Conservation (phyloP, 2,888 invertebrate genomes). For the Tenthredo scrophulariae region DNA sequence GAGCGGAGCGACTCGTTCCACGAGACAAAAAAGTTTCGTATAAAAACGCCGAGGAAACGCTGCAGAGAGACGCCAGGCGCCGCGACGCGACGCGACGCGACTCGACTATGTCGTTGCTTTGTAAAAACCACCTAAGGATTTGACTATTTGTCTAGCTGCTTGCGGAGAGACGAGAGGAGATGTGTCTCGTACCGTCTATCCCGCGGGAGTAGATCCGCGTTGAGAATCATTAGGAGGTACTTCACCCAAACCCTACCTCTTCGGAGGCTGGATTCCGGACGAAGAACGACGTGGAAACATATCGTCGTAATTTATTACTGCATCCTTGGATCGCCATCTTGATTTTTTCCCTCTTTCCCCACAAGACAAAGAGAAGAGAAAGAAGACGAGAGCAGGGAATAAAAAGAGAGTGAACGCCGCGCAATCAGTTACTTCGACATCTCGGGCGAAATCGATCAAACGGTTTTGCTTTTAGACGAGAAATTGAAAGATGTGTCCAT, state of each 20-base stretch:
- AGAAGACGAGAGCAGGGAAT: background rate
- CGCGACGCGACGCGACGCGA: conserved; percentile 29
- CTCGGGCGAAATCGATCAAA: conserved; percentile 43
- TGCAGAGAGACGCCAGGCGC: conserved; percentile 41
- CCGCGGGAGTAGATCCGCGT: conserved; percentile 25
- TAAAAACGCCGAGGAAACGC: conserved; percentile 7
- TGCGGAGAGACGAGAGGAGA: conserved; percentile 21
- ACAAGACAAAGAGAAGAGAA: background rate
- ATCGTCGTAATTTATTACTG: conserved; percentile 45
- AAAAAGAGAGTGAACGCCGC: background rate
- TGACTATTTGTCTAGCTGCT: conserved; percentile 49
- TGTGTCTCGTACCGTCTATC: conserved; percentile 15
- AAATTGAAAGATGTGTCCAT: conserved; percentile 38
- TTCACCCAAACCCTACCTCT: conserved; percentile 18
- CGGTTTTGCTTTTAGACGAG: conserved; percentile 35
- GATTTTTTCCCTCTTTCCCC: background rate
- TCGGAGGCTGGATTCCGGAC: background rate
- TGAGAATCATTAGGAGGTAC: conserved; percentile 51
- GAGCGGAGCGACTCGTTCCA: conserved; percentile 33
- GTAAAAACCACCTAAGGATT: conserved; percentile 45
- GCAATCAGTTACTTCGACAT: conserved; percentile 43
- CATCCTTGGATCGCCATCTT: conserved; percentile 47
- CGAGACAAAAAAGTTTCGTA: conserved; percentile 7
- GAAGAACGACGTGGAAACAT: conserved; percentile 45
- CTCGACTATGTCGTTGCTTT: conserved; percentile 8